phyloP scores from a whole-genome alignment of 2,797 vertebrate species.

The Lophius americanus region DNA sequence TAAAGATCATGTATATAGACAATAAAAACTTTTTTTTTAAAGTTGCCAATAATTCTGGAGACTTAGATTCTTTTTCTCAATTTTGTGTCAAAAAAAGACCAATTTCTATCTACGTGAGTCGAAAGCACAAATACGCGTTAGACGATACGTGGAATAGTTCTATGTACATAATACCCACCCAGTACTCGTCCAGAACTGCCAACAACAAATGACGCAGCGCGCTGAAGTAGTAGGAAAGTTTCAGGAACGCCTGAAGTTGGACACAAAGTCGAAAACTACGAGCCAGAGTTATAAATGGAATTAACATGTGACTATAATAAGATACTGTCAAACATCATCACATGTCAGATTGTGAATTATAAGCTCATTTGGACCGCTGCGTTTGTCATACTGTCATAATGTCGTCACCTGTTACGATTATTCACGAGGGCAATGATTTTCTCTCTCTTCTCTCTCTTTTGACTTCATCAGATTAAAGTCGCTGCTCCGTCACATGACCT shows the following conservation, averaged over 20 bases:
- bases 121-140: too few species aligned
- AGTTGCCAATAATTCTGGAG: too few species aligned
- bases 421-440: too few species aligned
- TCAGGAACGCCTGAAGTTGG: background rate
- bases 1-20: too few species aligned
- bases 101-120: too few species aligned
- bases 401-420: background rate
- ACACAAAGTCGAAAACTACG: too few species aligned
- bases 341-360: background rate
- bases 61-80: background rate
- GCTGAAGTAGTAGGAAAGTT: background rate
- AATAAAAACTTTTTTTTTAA: too few species aligned
- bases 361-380: background rate
- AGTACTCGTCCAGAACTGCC: too few species aligned
- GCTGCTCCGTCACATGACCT: constrained; percentile 1
- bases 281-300: too few species aligned
- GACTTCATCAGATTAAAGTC: background rate
- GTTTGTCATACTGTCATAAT: background rate
- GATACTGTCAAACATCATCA: background rate
- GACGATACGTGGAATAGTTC: background rate
- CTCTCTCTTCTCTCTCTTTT: too few species aligned
- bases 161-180: background rate
- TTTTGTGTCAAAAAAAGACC: background rate
- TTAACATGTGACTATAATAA: too few species aligned
- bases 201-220: background rate